phyloP scores from a whole-genome alignment of 2,797 vertebrate genomes.

The Kryptolebias ocellatus region DNA sequence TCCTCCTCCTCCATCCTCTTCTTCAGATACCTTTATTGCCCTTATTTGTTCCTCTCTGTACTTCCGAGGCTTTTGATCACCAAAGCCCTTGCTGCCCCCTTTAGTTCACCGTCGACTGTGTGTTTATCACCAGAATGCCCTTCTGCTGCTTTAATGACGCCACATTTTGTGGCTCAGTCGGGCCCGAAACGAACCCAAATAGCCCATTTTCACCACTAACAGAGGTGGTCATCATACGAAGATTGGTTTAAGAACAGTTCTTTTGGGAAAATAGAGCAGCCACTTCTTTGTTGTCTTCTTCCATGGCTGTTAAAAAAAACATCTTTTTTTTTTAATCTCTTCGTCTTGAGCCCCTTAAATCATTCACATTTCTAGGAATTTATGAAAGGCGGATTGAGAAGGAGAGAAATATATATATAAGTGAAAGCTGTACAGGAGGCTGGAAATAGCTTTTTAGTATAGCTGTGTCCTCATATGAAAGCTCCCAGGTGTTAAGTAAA shows the following conservation, averaged over 20 bases:
- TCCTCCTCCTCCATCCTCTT: conserved; percentile 11
- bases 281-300: conserved; percentile 47
- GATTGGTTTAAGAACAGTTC: conserved; percentile 20
- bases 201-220: conserved; percentile 41
- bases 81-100: conserved; percentile 70
- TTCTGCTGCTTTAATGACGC: conserved; percentile 51
- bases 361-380: conserved; percentile 55
- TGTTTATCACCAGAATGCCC: conserved; percentile 58
- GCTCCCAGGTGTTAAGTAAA: conserved; percentile 80
- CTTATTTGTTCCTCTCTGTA: conserved; percentile 62
- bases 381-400: conserved; percentile 48
- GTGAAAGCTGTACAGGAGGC: conserved; percentile 41
- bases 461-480: conserved; percentile 46
- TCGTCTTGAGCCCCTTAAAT: conserved; percentile 44
- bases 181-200: conserved; percentile 58
- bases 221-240: conserved; percentile 26
- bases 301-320: conserved; percentile 50
- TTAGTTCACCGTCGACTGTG: conserved; percentile 52
- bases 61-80: conserved; percentile 46
- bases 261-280: conserved; percentile 29
- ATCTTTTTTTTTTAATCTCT: conserved; percentile 24
- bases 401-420: conserved; percentile 18
- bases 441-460: conserved; percentile 70
- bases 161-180: conserved; percentile 57
- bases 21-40: conserved; percentile 52